Base-by-base conservation (phyloP, 2,113 vertebrate genomes). In the Odontophorus gujanensis region DNA sequence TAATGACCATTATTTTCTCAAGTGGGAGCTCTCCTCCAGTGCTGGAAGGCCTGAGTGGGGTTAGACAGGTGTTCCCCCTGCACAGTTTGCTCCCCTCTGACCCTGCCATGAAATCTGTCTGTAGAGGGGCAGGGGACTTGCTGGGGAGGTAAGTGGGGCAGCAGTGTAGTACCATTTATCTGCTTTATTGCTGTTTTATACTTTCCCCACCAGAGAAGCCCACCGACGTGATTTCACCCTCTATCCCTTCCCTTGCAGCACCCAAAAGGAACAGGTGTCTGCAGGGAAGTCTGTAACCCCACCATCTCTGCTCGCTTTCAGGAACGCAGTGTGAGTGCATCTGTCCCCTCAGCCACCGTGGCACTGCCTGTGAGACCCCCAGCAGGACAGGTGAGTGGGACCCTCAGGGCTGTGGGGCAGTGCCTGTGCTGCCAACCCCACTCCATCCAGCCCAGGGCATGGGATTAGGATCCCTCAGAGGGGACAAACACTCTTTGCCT, bases 311-410 rank as follows among this genome's bases (percentile, higher is more conserved):
- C 81, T 91, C 89, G 16, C 87, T 94, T 95, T 38, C 95, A 99
- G 99, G 97, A 78, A 97, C 97, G 4, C 93, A 89, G 83, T 99
- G 99, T 95, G 97, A 98, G 22, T 99, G 99, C 81, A 34, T 99
- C 58, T 99, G 99, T 96, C 98, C 99, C 25, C 21, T 78, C 3
- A 99, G 99, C 57, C 97, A 95, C 95, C 87, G 78, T 3, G 99
- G 99, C 53, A 11, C 40, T 2, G 98, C 98, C 96, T 99, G 99
- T 84, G 98, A 99, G 96, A 91, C 97, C 91, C 98, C 98, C 30
- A 5, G 74, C 2, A 97, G 94, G 50, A 79, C 72, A 97, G 97
- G 99, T 99, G 86, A 97, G 83, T 20, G 42, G 32, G 32, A 19
- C 55, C 55, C 11, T 4, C 30, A 32, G 55, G 30, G 30, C 55